Base-by-base conservation (phyloP, 1,140 invertebrate species). In the Papilio polyxenes region DNA sequence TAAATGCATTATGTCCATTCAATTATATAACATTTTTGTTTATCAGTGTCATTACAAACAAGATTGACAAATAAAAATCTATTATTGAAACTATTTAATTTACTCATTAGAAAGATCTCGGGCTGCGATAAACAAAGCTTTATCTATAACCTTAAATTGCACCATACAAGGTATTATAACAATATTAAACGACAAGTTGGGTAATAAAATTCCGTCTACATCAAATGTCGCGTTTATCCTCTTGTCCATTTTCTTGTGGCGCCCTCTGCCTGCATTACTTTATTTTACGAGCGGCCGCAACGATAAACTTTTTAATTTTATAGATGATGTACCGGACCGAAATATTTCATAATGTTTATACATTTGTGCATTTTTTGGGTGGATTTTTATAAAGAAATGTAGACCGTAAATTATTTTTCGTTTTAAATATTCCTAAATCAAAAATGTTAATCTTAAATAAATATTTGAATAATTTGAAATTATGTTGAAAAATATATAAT, bases 221-320 rank as follows among this genome's bases (percentile, higher is more conserved):
- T 72, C 40, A 77, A 23, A 51, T 49, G 48, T 77, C 44, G 5
- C 44, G 7, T 75, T 75, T 75, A 48, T n/a, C 75, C 15, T 77
- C 20, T 31, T 49, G 23, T 77, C 75, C 23, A 77, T 77, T 56
- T 77, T 77, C 44, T 76, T 51, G 9, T 49, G 65, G 65, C 11
- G 23, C 48, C 17, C 17, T 59, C 56, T 59, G 56, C 75, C 20
- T 6, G 49, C 49, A 53, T 77, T 83, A 89, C 83, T 86, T 84
- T 84, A 85, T 76, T 91, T 92, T 92, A 91, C 90, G 90, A 91
- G 84, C 86, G 85, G 53, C 83, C 84, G 86, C 87, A 88, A 86
- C 89, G 90, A 91, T 92, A 91, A 91, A 89, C 89, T 90, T 91
- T 89, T 91, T 91, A 91, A 92, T 92, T 89, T 91, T 90, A 91